Percentiles rank a stretch among this genome's conserved stretches.
Evolutionary conservation across 2,113 vertebrate species (phyloP).

Genomic region (Nibea coibor): DNA sequence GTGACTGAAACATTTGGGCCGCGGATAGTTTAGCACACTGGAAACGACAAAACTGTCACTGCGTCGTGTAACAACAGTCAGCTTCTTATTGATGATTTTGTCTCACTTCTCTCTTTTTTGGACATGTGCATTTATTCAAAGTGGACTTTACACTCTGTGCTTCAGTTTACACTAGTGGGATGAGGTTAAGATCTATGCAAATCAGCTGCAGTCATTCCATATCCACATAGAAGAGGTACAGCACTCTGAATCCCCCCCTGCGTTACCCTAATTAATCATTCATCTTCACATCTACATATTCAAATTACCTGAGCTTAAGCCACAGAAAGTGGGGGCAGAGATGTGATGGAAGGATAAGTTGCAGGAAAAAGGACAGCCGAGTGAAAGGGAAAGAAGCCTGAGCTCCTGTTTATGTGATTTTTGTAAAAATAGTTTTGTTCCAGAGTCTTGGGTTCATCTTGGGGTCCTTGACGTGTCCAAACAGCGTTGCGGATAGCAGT

Average conservation of each 20-base stretch:
- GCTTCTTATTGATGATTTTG: conserved; percentile 31
- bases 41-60: conserved; percentile 34
- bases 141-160: conserved; percentile 20
- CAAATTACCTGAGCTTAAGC: conserved; percentile 65
- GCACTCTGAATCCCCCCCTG: conserved; percentile 51
- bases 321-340: conserved; percentile 41
- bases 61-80: background rate
- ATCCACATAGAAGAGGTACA: conserved; percentile 33
- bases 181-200: conserved; percentile 74
- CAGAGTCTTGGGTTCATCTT: conserved; percentile 17
- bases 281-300: conserved; percentile 78
- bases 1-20: conserved; percentile 47
- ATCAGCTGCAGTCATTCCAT: conserved; percentile 47
- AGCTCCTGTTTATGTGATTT: conserved; percentile 5
- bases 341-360: conserved; percentile 18
- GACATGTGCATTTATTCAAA: conserved; percentile 25
- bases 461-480: conserved; percentile 39
- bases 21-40: conserved; percentile 2
- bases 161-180: conserved; percentile 40
- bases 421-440: conserved; percentile 27
- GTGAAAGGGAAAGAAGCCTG: background rate
- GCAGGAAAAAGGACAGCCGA: background rate
- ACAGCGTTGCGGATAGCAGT: conserved; percentile 37
- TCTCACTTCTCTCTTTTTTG: background rate
- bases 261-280: conserved; percentile 78